Percentiles rank a stretch among this genome's conserved stretches.
Conservation (phyloP, 2,888 invertebrate genomes). For the Orthosia gracilis region DNA sequence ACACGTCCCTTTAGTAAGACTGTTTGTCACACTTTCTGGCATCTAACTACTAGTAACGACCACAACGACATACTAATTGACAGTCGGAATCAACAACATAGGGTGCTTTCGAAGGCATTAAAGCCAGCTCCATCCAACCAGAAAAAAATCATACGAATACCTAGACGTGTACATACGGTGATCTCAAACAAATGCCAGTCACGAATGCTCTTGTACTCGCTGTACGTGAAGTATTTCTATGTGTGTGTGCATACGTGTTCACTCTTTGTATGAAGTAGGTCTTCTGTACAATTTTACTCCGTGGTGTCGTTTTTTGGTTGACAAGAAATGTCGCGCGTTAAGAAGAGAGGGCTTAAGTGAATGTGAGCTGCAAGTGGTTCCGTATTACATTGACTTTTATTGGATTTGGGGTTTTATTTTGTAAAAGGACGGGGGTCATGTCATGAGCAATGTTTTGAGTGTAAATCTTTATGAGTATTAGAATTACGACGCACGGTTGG, state of each 20-base stretch:
- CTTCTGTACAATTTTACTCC: not conserved
- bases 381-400: conserved; percentile 15
- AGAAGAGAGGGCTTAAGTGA: conserved; percentile 19
- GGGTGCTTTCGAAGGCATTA: not conserved
- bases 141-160: not conserved
- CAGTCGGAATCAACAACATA: not conserved
- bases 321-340: conserved; percentile 14
- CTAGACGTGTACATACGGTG: not conserved
- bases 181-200: not conserved
- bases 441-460: not conserved
- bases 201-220: not conserved
- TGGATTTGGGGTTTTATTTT: not conserved
- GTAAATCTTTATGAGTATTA: not conserved
- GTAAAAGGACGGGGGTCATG: not conserved
- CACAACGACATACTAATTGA: not conserved
- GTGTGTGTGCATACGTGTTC: not conserved
- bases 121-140: not conserved
- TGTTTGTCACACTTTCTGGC: not conserved
- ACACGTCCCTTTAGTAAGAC: not conserved
- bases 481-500: not conserved
- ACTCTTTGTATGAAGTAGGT: not conserved
- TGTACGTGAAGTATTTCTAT: not conserved
- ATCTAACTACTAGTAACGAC: not conserved
- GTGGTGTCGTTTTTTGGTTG: not conserved
- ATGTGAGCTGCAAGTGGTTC: conserved; percentile 27